Evolutionary conservation across 1,140 invertebrate genomes (phyloP), one percentile per base, ranked within the genome.

Genomic region (Leptonema lineaticorne): DNA sequence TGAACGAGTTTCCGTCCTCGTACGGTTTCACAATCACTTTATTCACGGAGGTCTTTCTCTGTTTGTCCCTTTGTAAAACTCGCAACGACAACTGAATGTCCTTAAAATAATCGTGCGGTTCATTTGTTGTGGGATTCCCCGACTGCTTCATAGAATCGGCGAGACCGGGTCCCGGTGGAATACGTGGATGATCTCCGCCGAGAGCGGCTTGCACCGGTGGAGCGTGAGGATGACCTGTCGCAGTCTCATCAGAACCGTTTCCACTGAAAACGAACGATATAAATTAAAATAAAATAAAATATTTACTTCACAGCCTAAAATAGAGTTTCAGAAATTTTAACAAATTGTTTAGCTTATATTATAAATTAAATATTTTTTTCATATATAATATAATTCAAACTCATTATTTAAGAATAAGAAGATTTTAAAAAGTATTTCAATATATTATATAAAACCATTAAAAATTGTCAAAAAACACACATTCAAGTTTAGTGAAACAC

Each of bases 1-100:
- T 73, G 45, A 82, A 69, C 2, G 81, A 72, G 68, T 82, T 83
- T 3, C 83, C 78, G 48, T 85, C 79, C 46, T 85, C 81, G 20
- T 81, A 82, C 7, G 80, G 81, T 8, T 84, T 82, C 1, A 88
- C 80, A 1, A 88, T 82, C 5, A 85, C 83, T 14, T 81, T 82
- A 57, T 85, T 81, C 59, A 82, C 78, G 2, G 77, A 76, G 1
- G 70, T 70, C 5, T 75, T 76, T 2, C 77, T 76, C 37, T 78
- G 74, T 8, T 76, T 77, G 18, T 79, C 79, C 20, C 78, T 74
- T 68, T 75, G 77, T 76, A 77, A 84, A 9, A 71, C 74, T 59
- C 70, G 75, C 62, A 75, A 69, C 71, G 79, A 76, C 50, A 69
- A 74, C 74, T 80, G 77, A 18, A 82, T 74, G 72, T 82, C 81